Base-by-base conservation (phyloP, 2,888 invertebrate species). In the Lypha dubia region DNA sequence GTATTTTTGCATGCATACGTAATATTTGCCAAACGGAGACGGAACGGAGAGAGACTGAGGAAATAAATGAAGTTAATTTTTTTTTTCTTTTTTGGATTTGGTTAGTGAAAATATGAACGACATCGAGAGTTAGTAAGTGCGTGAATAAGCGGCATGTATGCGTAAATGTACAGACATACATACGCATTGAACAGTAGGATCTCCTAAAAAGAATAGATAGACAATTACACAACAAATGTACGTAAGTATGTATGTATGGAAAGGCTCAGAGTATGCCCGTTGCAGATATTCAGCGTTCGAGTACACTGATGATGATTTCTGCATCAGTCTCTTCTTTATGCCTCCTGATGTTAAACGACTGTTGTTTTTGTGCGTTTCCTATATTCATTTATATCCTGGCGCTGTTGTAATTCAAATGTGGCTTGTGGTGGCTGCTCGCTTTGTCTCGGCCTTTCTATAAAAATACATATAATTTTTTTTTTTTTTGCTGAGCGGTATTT, bases 1-100 rank as follows among this genome's bases (percentile, higher is more conserved):
- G 83, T 85, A 83, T 86, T 86, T 86, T 86, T 85, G 86, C 84
- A 84, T 86, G 85, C 84, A 86, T 85, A 85, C 82, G 77, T 82
- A 85, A 86, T 86, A 75, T 46, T 65, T 68, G 56, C 13, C 44
- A 3, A 41, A n/a, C n/a, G n/a, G n/a, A n/a, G n/a, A n/a, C n/a
- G n/a, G n/a, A 56, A 28, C 1, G 20, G 38, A 56, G 44, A 6
- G 15, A n/a, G 46, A 4, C 4, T 8, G 49, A 17, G 53, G 46
- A 32, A 22, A 51, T 38, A 44, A 32, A 44, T 68, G 67, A 24
- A 11, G 49, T 62, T 58, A 15, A 22, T 67, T 56, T 22, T 17
- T 58, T 44, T 58, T 68, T 49, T 17, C 3, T n/a, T 17, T 17
- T 17, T 17, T 49, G 49, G 9, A 44, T 22, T 67, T 15, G 60